phyloP scores from a whole-genome alignment of 2,797 vertebrate genomes.

The Ctenopoma kingsleyae region DNA sequence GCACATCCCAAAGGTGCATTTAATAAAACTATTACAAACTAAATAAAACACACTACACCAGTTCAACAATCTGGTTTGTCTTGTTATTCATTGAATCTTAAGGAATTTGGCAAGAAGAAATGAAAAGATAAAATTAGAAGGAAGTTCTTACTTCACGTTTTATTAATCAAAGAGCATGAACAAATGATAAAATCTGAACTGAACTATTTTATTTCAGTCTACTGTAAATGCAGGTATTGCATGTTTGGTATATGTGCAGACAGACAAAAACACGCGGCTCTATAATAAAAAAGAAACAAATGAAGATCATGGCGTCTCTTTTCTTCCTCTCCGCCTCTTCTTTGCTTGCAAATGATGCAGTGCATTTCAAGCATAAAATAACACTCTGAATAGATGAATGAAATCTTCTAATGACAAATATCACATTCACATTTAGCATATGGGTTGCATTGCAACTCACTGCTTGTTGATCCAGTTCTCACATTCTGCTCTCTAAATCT shows the following conservation, averaged over 20 bases:
- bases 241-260: conserved; percentile 15
- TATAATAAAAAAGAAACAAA: conserved; percentile 66
- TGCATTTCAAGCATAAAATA: conserved; percentile 5
- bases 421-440: conserved; percentile 68
- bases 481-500: conserved; percentile 58
- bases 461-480: conserved; percentile 52
- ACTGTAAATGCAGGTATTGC: conserved; percentile 35
- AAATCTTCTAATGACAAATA: conserved; percentile 56
- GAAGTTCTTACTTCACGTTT: conserved; percentile 18
- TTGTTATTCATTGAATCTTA: conserved; percentile 15
- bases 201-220: conserved; percentile 37
- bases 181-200: conserved; percentile 37
- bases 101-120: conserved; percentile 12
- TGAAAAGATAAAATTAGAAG: conserved; percentile 37
- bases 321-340: conserved; percentile 65
- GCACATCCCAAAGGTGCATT: conserved; percentile 21
- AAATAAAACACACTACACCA: not conserved
- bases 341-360: conserved; percentile 3
- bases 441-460: conserved; percentile 57
- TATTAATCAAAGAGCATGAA: conserved; percentile 26
- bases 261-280: conserved; percentile 43
- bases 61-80: conserved; percentile 3
- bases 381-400: conserved; percentile 53
- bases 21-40: conserved; percentile 21
- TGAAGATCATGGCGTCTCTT: conserved; percentile 59